These are phyloP conservation scores for Drosophila austrosaltans DNA, from an alignment of 2,888 invertebrate genomes.

Conservation along the genomic window DNA sequence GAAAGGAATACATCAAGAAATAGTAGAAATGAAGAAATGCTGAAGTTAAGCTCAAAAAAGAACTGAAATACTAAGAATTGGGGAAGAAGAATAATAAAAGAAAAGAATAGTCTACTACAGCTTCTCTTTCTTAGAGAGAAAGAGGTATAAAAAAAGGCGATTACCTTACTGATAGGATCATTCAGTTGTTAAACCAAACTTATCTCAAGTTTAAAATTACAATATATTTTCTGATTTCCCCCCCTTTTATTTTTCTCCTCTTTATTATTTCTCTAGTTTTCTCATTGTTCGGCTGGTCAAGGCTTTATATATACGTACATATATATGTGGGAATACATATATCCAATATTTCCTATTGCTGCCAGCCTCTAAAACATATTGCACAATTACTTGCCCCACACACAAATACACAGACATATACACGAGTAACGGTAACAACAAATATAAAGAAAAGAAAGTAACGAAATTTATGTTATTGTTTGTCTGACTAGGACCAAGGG, in stretches of 20 bases:
- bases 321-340: background rate
- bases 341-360: conserved; percentile 16
- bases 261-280: background rate
- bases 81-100: no score
- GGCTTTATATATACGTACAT: conserved; percentile 22
- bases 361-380: conserved; percentile 67
- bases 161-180: background rate
- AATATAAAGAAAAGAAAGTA: conserved; percentile 49
- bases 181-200: background rate
- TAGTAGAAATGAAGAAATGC: background rate
- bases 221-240: background rate
- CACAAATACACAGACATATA: conserved; percentile 34
- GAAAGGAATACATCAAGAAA: conserved; percentile 42
- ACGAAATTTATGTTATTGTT: conserved; percentile 77
- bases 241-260: no score
- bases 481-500: conserved; percentile 60
- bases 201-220: background rate
- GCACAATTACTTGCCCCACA: conserved; percentile 70
- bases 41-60: background rate
- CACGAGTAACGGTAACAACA: background rate
- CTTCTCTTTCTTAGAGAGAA: no score
- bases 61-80: no score
- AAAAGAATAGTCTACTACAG: no score
- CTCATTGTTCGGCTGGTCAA: conserved; percentile 35
- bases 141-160: no score